Conservation (phyloP, 2,113 vertebrate species). For the Cacatua alba region DNA sequence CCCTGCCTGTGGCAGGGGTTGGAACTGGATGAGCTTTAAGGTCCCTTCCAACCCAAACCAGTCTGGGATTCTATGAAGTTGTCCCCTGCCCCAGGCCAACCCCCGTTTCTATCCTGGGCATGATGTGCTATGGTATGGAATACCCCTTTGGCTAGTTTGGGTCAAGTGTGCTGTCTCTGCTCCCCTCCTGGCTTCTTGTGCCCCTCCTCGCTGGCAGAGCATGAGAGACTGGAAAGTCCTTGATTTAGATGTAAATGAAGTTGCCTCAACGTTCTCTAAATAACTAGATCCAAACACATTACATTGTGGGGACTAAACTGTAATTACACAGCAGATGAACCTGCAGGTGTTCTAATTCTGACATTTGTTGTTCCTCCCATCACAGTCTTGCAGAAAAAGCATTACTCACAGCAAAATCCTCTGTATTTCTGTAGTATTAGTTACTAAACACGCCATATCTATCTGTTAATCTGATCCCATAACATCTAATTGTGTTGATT, state of each 20-base stretch:
- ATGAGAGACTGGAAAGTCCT: background rate
- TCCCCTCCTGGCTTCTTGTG: background rate
- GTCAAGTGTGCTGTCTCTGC: background rate
- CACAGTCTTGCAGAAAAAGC: background rate
- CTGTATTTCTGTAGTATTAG: background rate
- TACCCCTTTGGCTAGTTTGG: background rate
- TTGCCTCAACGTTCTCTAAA: background rate
- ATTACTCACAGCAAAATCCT: background rate
- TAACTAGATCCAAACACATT: background rate
- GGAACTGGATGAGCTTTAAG: too few species aligned
- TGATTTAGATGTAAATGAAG: background rate
- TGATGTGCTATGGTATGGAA: background rate
- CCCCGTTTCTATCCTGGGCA: background rate
- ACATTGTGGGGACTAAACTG: background rate
- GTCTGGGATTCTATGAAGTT: too few species aligned
- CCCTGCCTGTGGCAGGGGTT: too few species aligned
- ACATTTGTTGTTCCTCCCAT: background rate
- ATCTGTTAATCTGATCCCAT: background rate
- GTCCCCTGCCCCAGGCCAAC: too few species aligned
- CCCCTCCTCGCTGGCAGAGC: background rate
- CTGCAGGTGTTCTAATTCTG: background rate
- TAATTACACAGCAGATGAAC: background rate
- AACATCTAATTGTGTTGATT: background rate
- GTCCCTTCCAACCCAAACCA: too few species aligned
- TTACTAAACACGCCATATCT: background rate